These are phyloP conservation scores for Zhengitettix transpicula DNA, from an alignment of 2,888 invertebrate genomes.

Conservation along the genomic window DNA sequence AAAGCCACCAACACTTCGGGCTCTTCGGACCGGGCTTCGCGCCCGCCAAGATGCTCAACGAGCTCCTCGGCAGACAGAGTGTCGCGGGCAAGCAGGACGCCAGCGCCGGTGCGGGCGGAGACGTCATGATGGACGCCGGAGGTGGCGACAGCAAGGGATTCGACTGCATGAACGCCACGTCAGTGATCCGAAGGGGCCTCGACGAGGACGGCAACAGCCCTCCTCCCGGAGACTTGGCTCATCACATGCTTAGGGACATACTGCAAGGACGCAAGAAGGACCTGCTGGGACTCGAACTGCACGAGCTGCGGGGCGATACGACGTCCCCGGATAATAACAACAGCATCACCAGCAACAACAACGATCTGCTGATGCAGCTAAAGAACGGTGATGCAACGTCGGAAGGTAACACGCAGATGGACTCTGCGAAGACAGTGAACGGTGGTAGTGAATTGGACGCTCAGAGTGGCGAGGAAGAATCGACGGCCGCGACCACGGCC, in stretches of 20 bases:
- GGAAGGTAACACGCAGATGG: conserved; percentile 6
- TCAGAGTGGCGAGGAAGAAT: conserved; percentile 21
- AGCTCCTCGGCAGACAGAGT: conserved; percentile 63
- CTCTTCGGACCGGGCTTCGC: conserved; percentile 56
- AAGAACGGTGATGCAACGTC: conserved; percentile 15
- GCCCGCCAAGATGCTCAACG: conserved; percentile 82
- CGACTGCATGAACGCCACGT: conserved; percentile 17
- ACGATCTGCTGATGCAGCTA: conserved; percentile 28
- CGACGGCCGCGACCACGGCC: conserved; percentile 27
- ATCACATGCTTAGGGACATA: conserved; percentile 80
- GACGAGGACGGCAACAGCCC: conserved; percentile 23
- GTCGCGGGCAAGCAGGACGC: conserved; percentile 43
- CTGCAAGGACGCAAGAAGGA: conserved; percentile 78
- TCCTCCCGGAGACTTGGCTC: conserved; percentile 31
- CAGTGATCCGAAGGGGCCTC: conserved; percentile 23
- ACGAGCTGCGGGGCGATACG: conserved; percentile 40
- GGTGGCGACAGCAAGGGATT: conserved; percentile 23
- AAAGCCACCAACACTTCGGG: conserved; percentile 51
- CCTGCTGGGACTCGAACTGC: conserved; percentile 46
- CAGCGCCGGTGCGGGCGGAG: conserved; percentile 31
- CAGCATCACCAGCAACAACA: conserved; percentile 29
- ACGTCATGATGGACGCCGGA: conserved; percentile 28
- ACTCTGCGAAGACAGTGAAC: conserved; percentile 10
- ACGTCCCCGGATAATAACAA: conserved; percentile 34
- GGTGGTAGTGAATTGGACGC: conserved; percentile 14